Evolutionary conservation across 1,140 invertebrate species (phyloP).

Genomic region (Tribolium castaneum): DNA sequence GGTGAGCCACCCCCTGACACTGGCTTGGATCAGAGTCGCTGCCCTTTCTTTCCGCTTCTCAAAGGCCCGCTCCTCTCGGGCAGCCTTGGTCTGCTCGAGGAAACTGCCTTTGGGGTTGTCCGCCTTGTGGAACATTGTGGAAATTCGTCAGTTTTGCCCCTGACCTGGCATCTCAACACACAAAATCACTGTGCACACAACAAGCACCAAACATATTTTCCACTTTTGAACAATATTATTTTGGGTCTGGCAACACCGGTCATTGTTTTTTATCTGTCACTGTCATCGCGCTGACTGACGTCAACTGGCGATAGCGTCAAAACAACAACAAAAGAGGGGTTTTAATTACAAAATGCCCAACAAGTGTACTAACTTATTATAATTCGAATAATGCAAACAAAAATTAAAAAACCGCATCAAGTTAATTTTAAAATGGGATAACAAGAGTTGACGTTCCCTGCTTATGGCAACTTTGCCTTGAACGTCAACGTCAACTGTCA

Average conservation of each 20-base stretch:
- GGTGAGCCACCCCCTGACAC: slow-evolving; percentile 78
- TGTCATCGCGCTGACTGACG: background rate
- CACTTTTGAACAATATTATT: background rate
- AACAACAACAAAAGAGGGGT: background rate
- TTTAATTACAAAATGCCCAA: background rate
- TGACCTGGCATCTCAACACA: background rate
- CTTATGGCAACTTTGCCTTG: background rate
- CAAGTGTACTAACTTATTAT: no score
- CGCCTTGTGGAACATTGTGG: slow-evolving; percentile 71
- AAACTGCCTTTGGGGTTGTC: slow-evolving; percentile 75
- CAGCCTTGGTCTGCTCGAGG: slow-evolving; percentile 86
- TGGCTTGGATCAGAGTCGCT: slow-evolving; percentile 77
- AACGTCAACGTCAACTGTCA: background rate
- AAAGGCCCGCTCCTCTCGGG: slow-evolving; percentile 83
- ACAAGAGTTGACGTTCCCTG: background rate
- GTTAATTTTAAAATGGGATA: no score
- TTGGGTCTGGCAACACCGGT: background rate
- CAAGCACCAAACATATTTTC: background rate
- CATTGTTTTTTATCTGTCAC: slow-evolving; percentile 16
- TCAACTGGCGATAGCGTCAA: background rate
- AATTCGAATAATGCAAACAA: no score
- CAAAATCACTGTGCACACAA: background rate
- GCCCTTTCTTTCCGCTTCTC: slow-evolving; percentile 82
- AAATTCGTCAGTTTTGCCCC: background rate
- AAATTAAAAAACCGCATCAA: no score